A percentile compares a stretch with the other conserved stretches of the same genome.
phyloP scores from a whole-genome alignment of 64 coral and sea anemone species.

The Acropora yongei region DNA sequence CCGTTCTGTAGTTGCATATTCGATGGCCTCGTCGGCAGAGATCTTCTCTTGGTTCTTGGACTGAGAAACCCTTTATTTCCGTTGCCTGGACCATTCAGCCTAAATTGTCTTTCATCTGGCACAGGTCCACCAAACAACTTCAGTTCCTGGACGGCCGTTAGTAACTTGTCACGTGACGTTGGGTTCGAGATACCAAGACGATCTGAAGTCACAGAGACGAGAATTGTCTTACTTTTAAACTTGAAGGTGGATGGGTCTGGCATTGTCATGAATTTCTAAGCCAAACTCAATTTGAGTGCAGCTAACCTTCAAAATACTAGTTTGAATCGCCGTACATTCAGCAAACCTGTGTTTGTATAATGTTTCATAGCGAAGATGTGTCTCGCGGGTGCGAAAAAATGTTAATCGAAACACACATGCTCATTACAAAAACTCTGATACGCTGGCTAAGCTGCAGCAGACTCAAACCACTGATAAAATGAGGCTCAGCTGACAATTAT shows the following conservation, averaged over 20 bases:
- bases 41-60: slow-evolving; percentile 15
- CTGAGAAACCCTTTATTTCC: neutral
- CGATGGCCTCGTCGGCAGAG: neutral
- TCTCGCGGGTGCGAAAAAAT: no score
- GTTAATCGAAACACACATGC: no score
- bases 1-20: neutral
- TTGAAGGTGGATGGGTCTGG: neutral
- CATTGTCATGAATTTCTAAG: neutral
- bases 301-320: no score
- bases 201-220: slow-evolving; percentile 30
- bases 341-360: no score
- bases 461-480: no score
- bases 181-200: slow-evolving; percentile 37
- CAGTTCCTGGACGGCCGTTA: slow-evolving; percentile 57
- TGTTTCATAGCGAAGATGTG: no score
- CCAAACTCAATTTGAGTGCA: no score
- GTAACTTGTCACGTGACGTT: slow-evolving; percentile 52
- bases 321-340: no score
- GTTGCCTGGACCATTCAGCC: neutral
- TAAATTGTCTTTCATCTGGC: slow-evolving; percentile 40
- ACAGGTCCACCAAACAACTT: slow-evolving; percentile 46
- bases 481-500: no score
- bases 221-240: neutral
- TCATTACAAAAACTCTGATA: no score
- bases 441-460: no score